Evolutionary conservation across 2,888 invertebrate species (phyloP).

Genomic region (Hipparchia semele): DNA sequence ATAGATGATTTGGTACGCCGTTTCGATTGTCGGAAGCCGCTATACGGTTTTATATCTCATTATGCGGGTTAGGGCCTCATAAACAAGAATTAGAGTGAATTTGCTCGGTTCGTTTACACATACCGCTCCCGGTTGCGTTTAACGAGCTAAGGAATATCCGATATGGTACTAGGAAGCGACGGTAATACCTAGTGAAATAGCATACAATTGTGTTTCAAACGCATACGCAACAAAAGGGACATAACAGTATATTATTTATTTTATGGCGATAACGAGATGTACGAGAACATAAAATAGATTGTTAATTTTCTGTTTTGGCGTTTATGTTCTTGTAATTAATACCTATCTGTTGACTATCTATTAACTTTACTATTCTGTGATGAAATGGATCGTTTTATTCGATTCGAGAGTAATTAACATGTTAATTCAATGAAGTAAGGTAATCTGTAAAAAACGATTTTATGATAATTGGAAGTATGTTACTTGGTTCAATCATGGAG

Average conservation of each 20-base stretch:
- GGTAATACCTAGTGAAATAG: conserved; percentile 69
- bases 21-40: conserved; percentile 68
- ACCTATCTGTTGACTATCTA: not conserved
- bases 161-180: conserved; percentile 71
- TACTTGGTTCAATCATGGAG: conserved; percentile 25
- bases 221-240: conserved; percentile 41
- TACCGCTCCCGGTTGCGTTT: conserved; percentile 71
- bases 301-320: conserved; percentile 20
- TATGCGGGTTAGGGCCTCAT: conserved; percentile 59
- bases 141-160: conserved; percentile 69
- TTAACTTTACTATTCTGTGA: conserved; percentile 5
- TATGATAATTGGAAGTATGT: conserved; percentile 24
- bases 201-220: conserved; percentile 62
- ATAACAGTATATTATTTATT: conserved; percentile 38
- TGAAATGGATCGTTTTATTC: conserved; percentile 5
- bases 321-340: conserved; percentile 3
- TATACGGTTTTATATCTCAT: conserved; percentile 53
- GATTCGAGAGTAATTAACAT: conserved; percentile 16
- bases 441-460: conserved; percentile 24
- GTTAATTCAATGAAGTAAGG: not conserved
- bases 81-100: conserved; percentile 81
- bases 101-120: conserved; percentile 78
- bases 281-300: conserved; percentile 16
- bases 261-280: conserved; percentile 35
- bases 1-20: conserved; percentile 44